Evolutionary conservation across 2,888 invertebrate species (phyloP).

Genomic region (Microctonus hyperodae): DNA sequence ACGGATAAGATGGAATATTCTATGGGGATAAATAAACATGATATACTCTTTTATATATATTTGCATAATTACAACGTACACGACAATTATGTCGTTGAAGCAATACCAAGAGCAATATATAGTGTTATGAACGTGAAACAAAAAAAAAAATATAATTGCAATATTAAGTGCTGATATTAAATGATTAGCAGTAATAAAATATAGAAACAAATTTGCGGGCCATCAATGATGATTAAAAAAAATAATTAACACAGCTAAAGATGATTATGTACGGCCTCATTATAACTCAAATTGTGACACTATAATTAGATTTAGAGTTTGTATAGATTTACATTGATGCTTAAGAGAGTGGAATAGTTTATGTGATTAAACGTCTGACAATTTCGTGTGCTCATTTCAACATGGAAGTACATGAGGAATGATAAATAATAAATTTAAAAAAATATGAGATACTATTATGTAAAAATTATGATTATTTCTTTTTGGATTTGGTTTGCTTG

Average conservation of each 20-base stretch:
- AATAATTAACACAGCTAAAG: constrained; percentile 23
- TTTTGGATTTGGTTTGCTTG: no score
- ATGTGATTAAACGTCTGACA: neutral
- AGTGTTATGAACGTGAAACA: constrained; percentile 31
- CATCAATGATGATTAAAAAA: constrained; percentile 36
- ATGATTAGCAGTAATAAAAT: constrained; percentile 32
- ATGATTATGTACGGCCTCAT: constrained; percentile 44
- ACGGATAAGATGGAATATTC: no score
- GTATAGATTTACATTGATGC: constrained; percentile 53
- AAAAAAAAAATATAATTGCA: no score
- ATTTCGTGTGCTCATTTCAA: neutral
- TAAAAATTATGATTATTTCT: no score
- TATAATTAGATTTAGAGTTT: constrained; percentile 55
- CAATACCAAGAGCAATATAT: constrained; percentile 63
- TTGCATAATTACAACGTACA: constrained; percentile 58
- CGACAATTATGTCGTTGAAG: constrained; percentile 58
- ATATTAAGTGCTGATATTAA: constrained; percentile 41
- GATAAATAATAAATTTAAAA: no score
- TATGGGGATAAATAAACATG: no score
- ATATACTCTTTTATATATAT: constrained; percentile 44
- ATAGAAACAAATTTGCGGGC: constrained; percentile 24
- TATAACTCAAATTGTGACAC: constrained; percentile 48
- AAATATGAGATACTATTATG: no score
- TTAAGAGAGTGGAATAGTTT: constrained; percentile 45
- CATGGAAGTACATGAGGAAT: no score